phyloP scores from a whole-genome alignment of 2,113 vertebrate species.

The Melierax canorus region DNA sequence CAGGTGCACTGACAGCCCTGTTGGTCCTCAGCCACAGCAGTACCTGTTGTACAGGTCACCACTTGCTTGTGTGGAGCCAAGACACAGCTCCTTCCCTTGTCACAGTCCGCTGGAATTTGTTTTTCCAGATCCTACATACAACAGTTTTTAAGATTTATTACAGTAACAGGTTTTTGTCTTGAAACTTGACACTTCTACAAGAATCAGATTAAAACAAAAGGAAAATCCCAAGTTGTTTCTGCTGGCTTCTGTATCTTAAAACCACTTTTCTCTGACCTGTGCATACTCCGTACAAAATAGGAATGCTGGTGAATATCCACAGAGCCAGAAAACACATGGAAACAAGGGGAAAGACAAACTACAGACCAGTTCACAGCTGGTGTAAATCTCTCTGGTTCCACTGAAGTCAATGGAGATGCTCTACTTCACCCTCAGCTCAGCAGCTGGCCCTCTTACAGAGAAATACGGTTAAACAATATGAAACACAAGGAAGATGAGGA shows the following conservation, averaged over 20 bases:
- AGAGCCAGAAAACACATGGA: background rate
- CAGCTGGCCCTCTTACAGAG: background rate
- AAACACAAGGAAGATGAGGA: background rate
- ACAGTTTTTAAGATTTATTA: background rate
- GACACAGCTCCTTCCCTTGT: background rate
- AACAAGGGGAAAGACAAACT: background rate
- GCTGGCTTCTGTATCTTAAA: background rate
- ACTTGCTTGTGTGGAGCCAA: background rate
- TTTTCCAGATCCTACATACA: background rate
- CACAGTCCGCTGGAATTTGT: background rate
- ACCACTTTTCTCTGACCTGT: background rate
- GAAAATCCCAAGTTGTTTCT: background rate
- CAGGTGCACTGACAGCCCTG: background rate
- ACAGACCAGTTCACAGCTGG: background rate
- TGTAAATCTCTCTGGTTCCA: background rate
- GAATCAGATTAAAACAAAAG: background rate
- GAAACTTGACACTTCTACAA: background rate
- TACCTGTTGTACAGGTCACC: background rate
- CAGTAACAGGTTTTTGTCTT: background rate
- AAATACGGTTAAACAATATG: background rate
- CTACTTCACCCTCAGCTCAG: background rate
- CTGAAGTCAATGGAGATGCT: background rate
- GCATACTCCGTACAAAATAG: background rate
- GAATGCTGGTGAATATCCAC: background rate
- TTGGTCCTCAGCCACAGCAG: background rate